These are phyloP conservation scores for Microtus montanus DNA, from an alignment of 2,113 vertebrate genomes.

Conservation along the genomic window DNA sequence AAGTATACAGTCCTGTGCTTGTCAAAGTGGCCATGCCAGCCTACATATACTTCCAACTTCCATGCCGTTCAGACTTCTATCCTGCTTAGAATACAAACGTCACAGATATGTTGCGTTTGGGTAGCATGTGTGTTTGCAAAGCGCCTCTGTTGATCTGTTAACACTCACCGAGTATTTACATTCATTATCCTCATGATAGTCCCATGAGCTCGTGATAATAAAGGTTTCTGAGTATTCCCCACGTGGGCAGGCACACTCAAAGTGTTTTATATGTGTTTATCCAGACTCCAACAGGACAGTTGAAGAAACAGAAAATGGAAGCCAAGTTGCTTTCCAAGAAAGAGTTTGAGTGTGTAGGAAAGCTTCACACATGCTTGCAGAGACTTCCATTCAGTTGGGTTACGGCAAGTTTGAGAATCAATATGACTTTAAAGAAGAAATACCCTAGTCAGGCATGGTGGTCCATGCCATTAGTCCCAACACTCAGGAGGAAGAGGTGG, in stretches of 20 bases:
- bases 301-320: background rate
- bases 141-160: background rate
- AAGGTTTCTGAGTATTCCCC: background rate
- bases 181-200: conserved; percentile 23
- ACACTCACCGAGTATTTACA: background rate
- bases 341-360: background rate
- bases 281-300: background rate
- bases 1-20: conserved; percentile 12
- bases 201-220: background rate
- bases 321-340: background rate
- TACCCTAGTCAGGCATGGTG: background rate
- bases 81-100: background rate
- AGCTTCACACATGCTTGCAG: background rate
- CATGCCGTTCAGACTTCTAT: background rate
- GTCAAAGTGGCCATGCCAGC: background rate
- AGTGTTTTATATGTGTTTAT: background rate
- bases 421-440: conserved; percentile 19
- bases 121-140: background rate
- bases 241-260: background rate
- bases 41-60: conserved; percentile 1
- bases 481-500: too few relatives aligned
- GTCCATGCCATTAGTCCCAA: background rate
- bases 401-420: background rate
- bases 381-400: background rate
- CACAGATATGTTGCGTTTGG: background rate